A percentile compares a stretch with the other conserved stretches of the same genome.
phyloP scores from a whole-genome alignment of 2,888 invertebrate genomes.

The Nipponacmea schrenckii region DNA sequence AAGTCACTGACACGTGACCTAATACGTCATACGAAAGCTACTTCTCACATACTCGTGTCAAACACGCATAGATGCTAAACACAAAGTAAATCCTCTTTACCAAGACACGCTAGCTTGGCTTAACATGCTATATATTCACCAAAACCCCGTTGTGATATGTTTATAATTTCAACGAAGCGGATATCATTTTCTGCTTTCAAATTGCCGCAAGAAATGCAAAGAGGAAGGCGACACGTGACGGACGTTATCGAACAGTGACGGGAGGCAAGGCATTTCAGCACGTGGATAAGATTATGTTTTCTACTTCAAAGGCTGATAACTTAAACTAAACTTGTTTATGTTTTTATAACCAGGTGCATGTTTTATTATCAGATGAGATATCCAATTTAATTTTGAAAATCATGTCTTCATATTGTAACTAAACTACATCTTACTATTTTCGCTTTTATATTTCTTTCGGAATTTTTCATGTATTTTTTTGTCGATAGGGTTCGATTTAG shows the following conservation, averaged over 20 bases:
- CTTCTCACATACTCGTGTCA: background rate
- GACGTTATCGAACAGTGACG: background rate
- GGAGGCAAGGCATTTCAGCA: background rate
- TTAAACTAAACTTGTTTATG: no score
- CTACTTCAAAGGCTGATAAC: background rate
- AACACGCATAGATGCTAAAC: background rate
- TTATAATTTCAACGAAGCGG: background rate
- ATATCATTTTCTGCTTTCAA: background rate
- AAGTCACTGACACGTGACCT: background rate
- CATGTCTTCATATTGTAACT: no score
- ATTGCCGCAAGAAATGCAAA: background rate
- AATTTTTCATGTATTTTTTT: no score
- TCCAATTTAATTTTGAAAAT: no score
- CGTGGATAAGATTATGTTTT: constrained; percentile 3
- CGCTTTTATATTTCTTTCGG: no score
- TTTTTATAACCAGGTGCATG: no score
- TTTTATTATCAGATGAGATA: no score
- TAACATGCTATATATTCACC: background rate
- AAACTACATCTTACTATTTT: no score
- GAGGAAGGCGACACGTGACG: constrained; percentile 5
- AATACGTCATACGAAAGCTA: background rate
- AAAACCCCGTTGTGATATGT: background rate
- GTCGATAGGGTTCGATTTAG: no score
- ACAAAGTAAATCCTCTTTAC: background rate
- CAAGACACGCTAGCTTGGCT: constrained; percentile 2